phyloP scores from a whole-genome alignment of 64 coral and sea anemone genomes.

The Pocillopora verrucosa region DNA sequence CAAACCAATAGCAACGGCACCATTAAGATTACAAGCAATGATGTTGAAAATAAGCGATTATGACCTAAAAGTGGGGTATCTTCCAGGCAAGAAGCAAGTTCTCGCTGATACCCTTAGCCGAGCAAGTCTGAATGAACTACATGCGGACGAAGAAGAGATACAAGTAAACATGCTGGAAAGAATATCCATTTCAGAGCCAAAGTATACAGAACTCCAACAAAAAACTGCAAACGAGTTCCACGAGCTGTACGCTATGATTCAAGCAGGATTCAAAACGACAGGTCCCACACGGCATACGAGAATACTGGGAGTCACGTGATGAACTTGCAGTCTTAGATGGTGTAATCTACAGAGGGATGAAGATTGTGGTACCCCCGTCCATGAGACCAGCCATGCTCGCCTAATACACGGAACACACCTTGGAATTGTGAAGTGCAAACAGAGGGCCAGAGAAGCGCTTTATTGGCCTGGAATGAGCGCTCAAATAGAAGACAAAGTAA shows the following conservation, averaged over 20 bases:
- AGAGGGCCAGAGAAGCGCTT: constrained; percentile 41
- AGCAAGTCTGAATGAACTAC: constrained; percentile 38
- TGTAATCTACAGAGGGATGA: constrained; percentile 36
- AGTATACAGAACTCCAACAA: constrained; percentile 53
- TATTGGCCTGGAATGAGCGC: constrained; percentile 50
- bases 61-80: constrained; percentile 61
- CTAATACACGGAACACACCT: constrained; percentile 27
- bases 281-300: neutral
- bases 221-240: constrained; percentile 55
- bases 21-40: no score
- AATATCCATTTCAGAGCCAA: no score
- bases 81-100: constrained; percentile 56
- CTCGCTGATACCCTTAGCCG: constrained; percentile 52
- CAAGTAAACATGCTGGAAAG: constrained; percentile 57
- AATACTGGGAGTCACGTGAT: constrained; percentile 4
- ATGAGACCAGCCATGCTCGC: constrained; percentile 11
- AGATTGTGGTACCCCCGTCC: constrained; percentile 38
- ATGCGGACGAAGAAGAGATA: constrained; percentile 21
- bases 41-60: constrained; percentile 55
- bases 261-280: constrained; percentile 33
- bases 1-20: no score
- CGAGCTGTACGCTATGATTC: constrained; percentile 30
- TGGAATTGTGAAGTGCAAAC: constrained; percentile 52
- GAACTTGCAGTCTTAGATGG: constrained; percentile 4
- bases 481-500: constrained; percentile 41